Conservation (phyloP, 2,797 vertebrate genomes). For the Tauraco hartlaubi region DNA sequence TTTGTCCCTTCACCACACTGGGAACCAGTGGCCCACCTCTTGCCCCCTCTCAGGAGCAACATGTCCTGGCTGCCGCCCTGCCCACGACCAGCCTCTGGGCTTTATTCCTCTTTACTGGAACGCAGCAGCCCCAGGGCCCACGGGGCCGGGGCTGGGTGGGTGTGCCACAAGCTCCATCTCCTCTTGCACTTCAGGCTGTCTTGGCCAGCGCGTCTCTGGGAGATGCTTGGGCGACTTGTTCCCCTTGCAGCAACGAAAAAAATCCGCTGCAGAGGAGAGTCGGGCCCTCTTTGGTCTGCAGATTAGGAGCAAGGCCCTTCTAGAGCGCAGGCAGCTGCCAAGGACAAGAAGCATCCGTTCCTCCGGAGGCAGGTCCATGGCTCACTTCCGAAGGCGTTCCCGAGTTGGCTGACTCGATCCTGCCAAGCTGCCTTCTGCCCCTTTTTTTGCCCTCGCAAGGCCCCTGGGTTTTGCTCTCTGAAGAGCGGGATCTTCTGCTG, state of each 20-base stretch:
- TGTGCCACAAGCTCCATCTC: background rate
- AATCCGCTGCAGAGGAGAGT: background rate
- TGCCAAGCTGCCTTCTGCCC: background rate
- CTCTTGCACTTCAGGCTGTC: background rate
- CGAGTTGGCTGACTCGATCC: background rate
- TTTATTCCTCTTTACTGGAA: background rate
- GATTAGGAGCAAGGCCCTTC: background rate
- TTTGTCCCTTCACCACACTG: background rate
- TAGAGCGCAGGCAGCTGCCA: background rate
- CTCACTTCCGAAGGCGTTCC: fast-evolving
- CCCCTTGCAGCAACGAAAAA: background rate
- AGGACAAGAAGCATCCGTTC: background rate
- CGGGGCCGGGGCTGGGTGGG: background rate
- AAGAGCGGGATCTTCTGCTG: background rate
- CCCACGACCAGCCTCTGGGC: fast-evolving
- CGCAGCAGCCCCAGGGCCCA: background rate
- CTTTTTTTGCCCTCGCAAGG: background rate
- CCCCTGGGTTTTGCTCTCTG: background rate
- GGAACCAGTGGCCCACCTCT: background rate
- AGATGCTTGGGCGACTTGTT: background rate
- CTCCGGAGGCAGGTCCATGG: background rate
- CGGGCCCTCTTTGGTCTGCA: fast-evolving
- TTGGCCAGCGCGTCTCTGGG: background rate
- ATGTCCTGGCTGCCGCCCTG: background rate
- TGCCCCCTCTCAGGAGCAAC: background rate